Percentiles rank a stretch among this genome's conserved stretches.
phyloP scores from a whole-genome alignment of 2,888 invertebrate species.

The Brachypterus glaber region DNA sequence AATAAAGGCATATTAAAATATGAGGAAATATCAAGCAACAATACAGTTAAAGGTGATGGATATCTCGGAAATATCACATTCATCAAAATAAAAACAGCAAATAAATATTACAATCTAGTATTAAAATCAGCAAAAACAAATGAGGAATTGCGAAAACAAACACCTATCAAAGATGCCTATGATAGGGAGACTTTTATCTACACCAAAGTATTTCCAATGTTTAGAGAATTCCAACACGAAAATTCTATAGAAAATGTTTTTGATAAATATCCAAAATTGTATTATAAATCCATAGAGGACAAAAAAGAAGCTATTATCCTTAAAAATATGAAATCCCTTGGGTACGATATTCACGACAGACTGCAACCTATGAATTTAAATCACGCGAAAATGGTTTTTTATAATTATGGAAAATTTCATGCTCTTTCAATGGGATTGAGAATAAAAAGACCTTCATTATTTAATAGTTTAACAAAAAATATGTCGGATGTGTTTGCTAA shows the following conservation, averaged over 20 bases:
- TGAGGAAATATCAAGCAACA: no score
- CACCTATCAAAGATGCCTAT: slow-evolving; percentile 20
- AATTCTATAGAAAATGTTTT: slow-evolving; percentile 15
- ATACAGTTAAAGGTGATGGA: slow-evolving; percentile 25
- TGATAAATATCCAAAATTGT: slow-evolving; percentile 23
- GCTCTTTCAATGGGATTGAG: slow-evolving; percentile 24
- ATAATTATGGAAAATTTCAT: slow-evolving; percentile 24
- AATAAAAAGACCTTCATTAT: slow-evolving; percentile 19
- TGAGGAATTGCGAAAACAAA: slow-evolving; percentile 21
- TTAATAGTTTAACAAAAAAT: slow-evolving; percentile 20
- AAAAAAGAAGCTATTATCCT: slow-evolving; percentile 26
- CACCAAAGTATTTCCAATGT: slow-evolving; percentile 22
- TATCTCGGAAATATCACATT: slow-evolving; percentile 27
- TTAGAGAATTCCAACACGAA: slow-evolving; percentile 20
- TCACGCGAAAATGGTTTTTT: slow-evolving; percentile 22
- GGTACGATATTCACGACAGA: slow-evolving; percentile 26
- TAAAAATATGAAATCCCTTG: slow-evolving; percentile 23
- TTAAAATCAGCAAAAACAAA: slow-evolving; percentile 26
- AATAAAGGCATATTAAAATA: no score
- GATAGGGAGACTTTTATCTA: slow-evolving; percentile 20
- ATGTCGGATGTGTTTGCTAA: slow-evolving; percentile 22
- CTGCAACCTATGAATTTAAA: slow-evolving; percentile 26
- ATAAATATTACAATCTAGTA: slow-evolving; percentile 21
- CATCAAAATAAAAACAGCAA: slow-evolving; percentile 18
- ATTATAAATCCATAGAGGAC: slow-evolving; percentile 20